These are phyloP conservation scores for Heliconius nattereri DNA, from an alignment of 1,140 invertebrate genomes.

Conservation along the genomic window DNA sequence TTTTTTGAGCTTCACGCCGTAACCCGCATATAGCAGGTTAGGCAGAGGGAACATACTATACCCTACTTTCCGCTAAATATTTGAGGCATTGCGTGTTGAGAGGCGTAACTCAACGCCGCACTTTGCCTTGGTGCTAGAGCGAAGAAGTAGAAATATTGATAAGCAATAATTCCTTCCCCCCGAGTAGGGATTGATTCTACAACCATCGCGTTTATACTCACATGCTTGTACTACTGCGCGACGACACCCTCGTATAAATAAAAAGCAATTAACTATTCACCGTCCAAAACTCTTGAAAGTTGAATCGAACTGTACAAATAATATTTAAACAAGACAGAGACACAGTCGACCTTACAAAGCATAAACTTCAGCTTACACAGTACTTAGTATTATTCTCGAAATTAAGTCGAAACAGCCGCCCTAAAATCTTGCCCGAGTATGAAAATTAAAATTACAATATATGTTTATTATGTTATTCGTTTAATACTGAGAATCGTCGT, in stretches of 20 bases:
- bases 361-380: slow-evolving; percentile 36
- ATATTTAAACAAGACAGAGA: slow-evolving; percentile 45
- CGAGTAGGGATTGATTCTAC: too few species aligned
- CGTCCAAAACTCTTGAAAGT: slow-evolving; percentile 35
- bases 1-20: too few species aligned
- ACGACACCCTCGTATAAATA: neutral
- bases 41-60: too few species aligned
- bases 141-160: too few species aligned
- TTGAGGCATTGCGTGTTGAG: too few species aligned
- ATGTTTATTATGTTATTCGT: slow-evolving; percentile 27
- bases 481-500: slow-evolving; percentile 15
- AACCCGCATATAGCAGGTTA: too few species aligned
- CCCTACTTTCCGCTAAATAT: too few species aligned
- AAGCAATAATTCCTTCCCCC: too few species aligned
- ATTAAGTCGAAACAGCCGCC: slow-evolving; percentile 43
- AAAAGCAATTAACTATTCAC: slow-evolving; percentile 42
- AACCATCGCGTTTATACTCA: too few species aligned
- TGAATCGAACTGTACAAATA: slow-evolving; percentile 31
- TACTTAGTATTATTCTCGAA: slow-evolving; percentile 41
- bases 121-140: too few species aligned
- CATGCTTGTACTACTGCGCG: too few species aligned
- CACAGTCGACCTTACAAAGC: slow-evolving; percentile 36
- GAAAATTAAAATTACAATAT: slow-evolving; percentile 18
- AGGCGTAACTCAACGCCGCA: too few species aligned
- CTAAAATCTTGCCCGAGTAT: slow-evolving; percentile 37